Base-by-base conservation (phyloP, 1,140 invertebrate genomes). In the Pectinophora gossypiella region DNA sequence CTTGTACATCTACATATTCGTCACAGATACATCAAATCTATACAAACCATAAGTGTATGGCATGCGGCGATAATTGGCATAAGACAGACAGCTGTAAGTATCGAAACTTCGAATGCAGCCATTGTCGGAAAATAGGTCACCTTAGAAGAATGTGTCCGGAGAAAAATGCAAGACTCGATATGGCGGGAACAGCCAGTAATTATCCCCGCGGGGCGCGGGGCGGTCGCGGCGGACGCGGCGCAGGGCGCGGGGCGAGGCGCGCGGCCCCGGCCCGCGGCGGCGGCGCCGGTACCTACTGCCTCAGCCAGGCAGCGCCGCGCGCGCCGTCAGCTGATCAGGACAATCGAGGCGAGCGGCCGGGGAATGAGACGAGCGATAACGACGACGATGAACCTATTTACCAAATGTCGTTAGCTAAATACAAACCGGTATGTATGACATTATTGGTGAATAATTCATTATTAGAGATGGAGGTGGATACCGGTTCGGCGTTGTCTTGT, bases 401-500 rank as follows among this genome's bases (percentile, higher is more conserved):
- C 13, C 42, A 44, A 13, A 44, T 52, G 50, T 32, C 40, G 5
- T 21, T 52, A 42, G 45, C 12, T 35, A 12, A 21, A 1, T 45
- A 52, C 16, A 44, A 19, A 35, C 50, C 50, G 40, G 42, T 52
- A 10, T 19, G 50, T 45, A 52, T 52, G 18, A 10, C 40, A 15
- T 7, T 52, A 3, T 18, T 20, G 9, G 42, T 52, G 5, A n/a
- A 45, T 27, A 45, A 52, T 35, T 7, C 19, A 15, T 4, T 18
- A 3, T 35, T 52, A 19, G 21, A 3, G 7, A 52, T 52, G 50
- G 50, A 52, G 16, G 13, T 52, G 4, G 40, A 52, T 13, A 45
- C 50, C 0, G 50, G 50, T 1, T 52, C 50, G 18, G 40, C 50
- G 4, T 32, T 52, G n/a, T 52, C 50, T 6, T 52, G 50, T 27